Evolutionary conservation across 2,113 vertebrate genomes (phyloP), one percentile per base, ranked within the genome.

Genomic region (Nestor notabilis): DNA sequence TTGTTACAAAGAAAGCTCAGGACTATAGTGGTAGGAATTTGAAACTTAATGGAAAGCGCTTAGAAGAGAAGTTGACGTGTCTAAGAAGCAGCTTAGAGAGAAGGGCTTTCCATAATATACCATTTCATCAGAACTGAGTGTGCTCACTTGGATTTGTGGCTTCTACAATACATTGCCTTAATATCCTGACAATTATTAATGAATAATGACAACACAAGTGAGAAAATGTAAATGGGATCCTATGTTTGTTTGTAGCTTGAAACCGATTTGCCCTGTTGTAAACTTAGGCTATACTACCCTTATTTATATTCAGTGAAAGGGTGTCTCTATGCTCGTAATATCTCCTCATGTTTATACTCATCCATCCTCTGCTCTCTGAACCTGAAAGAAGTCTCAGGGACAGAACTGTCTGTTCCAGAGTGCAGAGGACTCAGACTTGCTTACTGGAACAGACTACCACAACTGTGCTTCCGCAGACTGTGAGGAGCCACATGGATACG

Each of bases 401-500:
- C 33, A 37, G 37, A 79, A 44, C 13, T 50, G 19, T 46, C 37
- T 72, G 18, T 27, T 44, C 10, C 4, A 4, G 20, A 43, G 25
- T 2, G 4, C 18, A 46, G 50, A 27, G 28, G 18, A n/a, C 27
- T 71, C 29, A 6, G 21, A 68, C 3, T 20, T 72, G 3, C 24
- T 77, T n/a, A 17, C 8, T 35, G 0, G 17, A 27, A 21, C 10
- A 35, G 17, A 5, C 17, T 23, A 58, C 11, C 18, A 58, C 5
- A 65, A 12, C 8, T 20, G 2, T 23, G 24, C 50, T 68, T 56
- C 17, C 46, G 9, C 17, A 74, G 35, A 28, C 7, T 6, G 1
- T 27, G 20, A 19, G 8, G 11, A 83, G 6, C 9, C 5, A 8
- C 2, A 1, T 4, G 17, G 20, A 41, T 8, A 13, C 10, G 16